phyloP scores from a whole-genome alignment of 1,140 invertebrate species.

The Caenorhabditis latens region DNA sequence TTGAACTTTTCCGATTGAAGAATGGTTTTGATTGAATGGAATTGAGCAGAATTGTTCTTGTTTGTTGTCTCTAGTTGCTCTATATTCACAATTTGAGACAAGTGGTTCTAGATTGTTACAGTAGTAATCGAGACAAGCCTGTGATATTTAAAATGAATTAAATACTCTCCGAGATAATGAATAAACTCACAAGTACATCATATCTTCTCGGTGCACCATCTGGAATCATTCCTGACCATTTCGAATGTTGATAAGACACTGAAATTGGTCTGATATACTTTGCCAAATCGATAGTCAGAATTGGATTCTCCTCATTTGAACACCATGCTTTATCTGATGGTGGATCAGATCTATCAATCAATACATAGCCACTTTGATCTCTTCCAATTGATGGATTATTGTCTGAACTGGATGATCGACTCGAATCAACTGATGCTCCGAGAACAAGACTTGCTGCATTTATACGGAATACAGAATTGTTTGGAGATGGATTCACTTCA shows the following conservation, averaged over 20 bases:
- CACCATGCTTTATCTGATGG: constrained; percentile 1
- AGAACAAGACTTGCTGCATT: neutral
- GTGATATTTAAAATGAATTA: too few species aligned
- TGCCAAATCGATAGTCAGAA: neutral
- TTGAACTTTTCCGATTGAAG: neutral
- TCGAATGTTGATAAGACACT: neutral
- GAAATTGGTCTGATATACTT: neutral
- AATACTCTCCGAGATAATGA: neutral
- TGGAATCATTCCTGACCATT: neutral
- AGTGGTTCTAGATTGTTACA: neutral
- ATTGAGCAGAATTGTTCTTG: neutral
- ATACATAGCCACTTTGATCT: neutral
- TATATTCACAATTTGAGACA: neutral
- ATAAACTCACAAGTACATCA: neutral
- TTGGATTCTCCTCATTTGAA: too few species aligned
- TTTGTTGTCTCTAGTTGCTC: neutral
- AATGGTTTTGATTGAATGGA: neutral
- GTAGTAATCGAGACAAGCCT: too few species aligned
- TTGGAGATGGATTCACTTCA: too few species aligned
- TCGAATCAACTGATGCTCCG: neutral
- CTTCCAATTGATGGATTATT: neutral
- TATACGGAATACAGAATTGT: too few species aligned
- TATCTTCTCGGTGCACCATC: neutral
- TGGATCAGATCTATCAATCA: neutral
- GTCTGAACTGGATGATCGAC: neutral